These are phyloP conservation scores for Gallinago media DNA, from an alignment of 2,113 vertebrate genomes.

Conservation along the genomic window DNA sequence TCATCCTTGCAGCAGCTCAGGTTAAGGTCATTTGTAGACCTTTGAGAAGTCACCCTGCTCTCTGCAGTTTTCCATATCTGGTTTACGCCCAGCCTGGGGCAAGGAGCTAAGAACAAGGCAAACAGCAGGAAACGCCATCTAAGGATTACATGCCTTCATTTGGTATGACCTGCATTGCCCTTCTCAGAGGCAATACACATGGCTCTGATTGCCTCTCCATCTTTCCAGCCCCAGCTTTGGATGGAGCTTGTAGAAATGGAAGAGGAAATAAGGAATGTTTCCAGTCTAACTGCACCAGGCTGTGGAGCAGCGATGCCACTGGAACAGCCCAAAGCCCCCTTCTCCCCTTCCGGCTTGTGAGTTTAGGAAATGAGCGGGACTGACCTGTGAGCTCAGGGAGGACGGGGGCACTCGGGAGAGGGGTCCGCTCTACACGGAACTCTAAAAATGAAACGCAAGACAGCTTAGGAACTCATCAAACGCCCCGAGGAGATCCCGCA, in stretches of 20 bases:
- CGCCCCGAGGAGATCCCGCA: not conserved
- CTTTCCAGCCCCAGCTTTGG: not conserved
- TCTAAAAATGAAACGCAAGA: conserved; percentile 96
- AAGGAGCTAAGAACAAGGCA: not conserved
- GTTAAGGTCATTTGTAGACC: not conserved
- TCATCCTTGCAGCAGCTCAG: not conserved
- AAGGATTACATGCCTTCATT: not conserved
- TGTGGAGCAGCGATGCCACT: conserved; percentile 3
- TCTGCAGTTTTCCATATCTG: not conserved
- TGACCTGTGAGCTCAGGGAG: conserved; percentile 99
- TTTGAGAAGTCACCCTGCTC: not conserved
- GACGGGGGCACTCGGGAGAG: conserved; percentile 99
- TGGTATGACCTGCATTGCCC: not conserved
- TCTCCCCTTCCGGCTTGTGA: conserved; percentile 81
- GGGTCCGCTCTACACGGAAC: conserved; percentile 99
- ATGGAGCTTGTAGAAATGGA: not conserved
- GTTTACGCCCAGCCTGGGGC: not conserved
- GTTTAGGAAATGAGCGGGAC: conserved; percentile 84
- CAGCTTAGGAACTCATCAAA: conserved; percentile 79
- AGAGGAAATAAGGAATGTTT: not conserved
- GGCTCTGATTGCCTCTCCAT: conserved; percentile 6
- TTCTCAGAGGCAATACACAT: conserved; percentile 6
- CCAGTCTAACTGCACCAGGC: not conserved
- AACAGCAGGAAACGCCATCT: not conserved
- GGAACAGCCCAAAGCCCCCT: conserved; percentile 63